A percentile compares a stretch with the other conserved stretches of the same genome.
These are phyloP conservation scores for Drosophila parabipectinata DNA, from an alignment of 1,140 invertebrate species.

Conservation along the genomic window DNA sequence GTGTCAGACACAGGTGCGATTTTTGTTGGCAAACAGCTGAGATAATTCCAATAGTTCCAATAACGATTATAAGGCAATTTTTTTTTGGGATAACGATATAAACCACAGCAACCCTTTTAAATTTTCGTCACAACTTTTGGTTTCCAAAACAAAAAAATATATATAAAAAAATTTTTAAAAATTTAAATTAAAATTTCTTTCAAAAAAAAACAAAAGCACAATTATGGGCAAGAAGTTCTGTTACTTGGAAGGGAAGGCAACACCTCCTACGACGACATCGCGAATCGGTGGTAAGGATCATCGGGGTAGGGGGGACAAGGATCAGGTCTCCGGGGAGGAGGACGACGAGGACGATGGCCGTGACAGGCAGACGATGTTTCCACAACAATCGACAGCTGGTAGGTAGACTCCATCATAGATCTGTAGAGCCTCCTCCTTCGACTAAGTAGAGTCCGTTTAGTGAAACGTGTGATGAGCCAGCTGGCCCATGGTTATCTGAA, in stretches of 20 bases:
- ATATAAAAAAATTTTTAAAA: no score
- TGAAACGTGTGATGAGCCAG: background rate
- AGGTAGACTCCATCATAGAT: background rate
- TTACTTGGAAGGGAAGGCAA: slow-evolving; percentile 20
- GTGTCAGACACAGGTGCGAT: slow-evolving; percentile 6
- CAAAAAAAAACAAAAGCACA: slow-evolving; percentile 7
- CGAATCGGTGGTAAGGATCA: background rate
- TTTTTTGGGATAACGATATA: no score
- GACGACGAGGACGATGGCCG: background rate
- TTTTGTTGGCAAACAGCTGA: background rate
- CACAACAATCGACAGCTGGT: background rate
- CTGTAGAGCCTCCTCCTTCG: no score
- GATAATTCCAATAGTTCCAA: background rate
- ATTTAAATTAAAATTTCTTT: background rate
- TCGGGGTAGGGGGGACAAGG: no score
- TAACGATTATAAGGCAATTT: background rate
- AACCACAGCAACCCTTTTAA: background rate
- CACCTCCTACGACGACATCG: background rate
- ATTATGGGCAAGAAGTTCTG: slow-evolving; percentile 48
- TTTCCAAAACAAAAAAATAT: background rate
- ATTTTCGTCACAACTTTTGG: slow-evolving; percentile 16
- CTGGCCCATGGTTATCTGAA: background rate
- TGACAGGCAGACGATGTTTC: background rate
- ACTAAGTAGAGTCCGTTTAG: background rate
- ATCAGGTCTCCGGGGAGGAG: background rate